phyloP scores from a whole-genome alignment of 2,797 vertebrate species.

The Ammospiza maritima region DNA sequence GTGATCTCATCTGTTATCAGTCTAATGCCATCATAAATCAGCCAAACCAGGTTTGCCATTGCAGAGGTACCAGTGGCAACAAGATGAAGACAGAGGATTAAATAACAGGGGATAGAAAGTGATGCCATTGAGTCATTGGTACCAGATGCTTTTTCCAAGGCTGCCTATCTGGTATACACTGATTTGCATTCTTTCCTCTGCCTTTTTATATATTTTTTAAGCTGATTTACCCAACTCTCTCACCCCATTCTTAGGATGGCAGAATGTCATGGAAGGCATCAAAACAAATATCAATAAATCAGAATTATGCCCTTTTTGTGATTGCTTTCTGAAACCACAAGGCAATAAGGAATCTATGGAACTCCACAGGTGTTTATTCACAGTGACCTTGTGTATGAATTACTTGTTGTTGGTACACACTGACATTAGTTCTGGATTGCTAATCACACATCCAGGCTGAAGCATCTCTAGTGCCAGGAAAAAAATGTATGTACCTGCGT shows the following conservation, averaged over 20 bases:
- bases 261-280: neutral
- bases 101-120: neutral
- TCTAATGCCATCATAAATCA: neutral
- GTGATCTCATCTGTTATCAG: neutral
- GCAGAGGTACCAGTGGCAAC: neutral
- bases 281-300: neutral
- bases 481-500: neutral
- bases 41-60: neutral
- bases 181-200: neutral
- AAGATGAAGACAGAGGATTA: neutral
- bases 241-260: neutral
- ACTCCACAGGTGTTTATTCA: neutral
- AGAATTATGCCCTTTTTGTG: neutral
- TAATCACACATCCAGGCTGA: neutral
- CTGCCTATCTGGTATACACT: neutral
- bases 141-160: neutral
- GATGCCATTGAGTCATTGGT: neutral
- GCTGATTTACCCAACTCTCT: neutral
- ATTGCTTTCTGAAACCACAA: neutral
- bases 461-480: neutral
- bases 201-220: neutral
- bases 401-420: neutral
- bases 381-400: neutral
- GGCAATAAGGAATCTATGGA: neutral
- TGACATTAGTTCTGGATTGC: neutral